phyloP scores from a whole-genome alignment of 2,888 invertebrate species.

The Eristalis tenax region DNA sequence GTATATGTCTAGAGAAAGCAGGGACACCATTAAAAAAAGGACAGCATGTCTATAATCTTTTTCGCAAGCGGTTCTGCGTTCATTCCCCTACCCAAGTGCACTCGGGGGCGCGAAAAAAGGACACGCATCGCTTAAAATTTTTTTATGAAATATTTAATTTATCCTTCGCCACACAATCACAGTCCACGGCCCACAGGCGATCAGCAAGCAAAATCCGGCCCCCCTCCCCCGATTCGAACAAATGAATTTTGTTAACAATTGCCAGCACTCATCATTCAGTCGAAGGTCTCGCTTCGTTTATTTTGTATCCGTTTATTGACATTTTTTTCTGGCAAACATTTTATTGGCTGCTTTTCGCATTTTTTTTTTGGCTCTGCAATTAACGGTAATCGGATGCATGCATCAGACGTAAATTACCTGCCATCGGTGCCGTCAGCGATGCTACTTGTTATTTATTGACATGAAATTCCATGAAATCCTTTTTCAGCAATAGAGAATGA shows the following conservation, averaged over 20 bases:
- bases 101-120: not conserved
- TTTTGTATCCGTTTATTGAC: not conserved
- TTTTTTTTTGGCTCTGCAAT: not conserved
- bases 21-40: not conserved
- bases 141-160: conserved; percentile 23
- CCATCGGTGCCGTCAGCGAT: conserved; percentile 48
- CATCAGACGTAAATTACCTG: conserved; percentile 57
- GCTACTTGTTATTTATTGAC: conserved; percentile 32
- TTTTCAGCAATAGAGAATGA: not conserved
- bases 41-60: not conserved
- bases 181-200: not conserved
- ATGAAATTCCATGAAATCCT: conserved; percentile 4
- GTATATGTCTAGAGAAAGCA: not conserved
- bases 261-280: not conserved
- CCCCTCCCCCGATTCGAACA: not conserved
- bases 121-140: not conserved
- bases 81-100: not conserved
- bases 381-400: conserved; percentile 52
- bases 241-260: not conserved
- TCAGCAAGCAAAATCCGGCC: not conserved
- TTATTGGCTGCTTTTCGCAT: not conserved
- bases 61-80: not conserved
- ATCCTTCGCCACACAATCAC: not conserved
- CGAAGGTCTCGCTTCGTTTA: not conserved
- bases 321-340: not conserved